phyloP scores from a whole-genome alignment of 2,113 vertebrate species.

The Lathamus discolor region DNA sequence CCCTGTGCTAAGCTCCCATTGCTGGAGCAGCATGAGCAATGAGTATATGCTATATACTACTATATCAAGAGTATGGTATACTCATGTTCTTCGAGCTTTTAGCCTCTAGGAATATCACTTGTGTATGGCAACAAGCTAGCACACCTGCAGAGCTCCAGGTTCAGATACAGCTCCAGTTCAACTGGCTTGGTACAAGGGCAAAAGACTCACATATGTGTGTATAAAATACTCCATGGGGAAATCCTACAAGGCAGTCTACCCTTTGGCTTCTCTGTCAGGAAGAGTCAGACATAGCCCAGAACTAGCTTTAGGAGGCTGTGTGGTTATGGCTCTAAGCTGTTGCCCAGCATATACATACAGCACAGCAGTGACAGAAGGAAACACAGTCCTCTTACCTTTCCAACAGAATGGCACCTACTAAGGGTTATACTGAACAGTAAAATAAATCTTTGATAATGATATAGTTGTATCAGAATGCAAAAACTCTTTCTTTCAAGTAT shows the following conservation, averaged over 20 bases:
- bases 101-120: not conserved
- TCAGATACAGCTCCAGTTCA: not conserved
- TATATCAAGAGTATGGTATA: not conserved
- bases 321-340: not conserved
- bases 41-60: fast-evolving
- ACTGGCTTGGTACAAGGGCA: not conserved
- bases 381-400: not conserved
- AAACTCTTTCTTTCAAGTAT: not conserved
- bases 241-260: not conserved
- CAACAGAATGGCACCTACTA: not conserved
- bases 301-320: fast-evolving
- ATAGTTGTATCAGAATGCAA: not conserved
- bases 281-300: fast-evolving
- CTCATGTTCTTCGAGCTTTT: not conserved
- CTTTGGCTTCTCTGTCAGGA: not conserved
- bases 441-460: not conserved
- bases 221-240: not conserved
- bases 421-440: not conserved
- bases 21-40: not conserved
- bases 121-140: not conserved
- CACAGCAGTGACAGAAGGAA: fast-evolving
- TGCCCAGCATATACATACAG: not conserved
- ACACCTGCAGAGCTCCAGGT: not conserved
- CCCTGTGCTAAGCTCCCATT: not conserved
- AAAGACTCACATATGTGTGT: not conserved